Evolutionary conservation across 2,888 invertebrate genomes (phyloP), one percentile per base, ranked within the genome.

Genomic region (Machimus atricapillus): DNA sequence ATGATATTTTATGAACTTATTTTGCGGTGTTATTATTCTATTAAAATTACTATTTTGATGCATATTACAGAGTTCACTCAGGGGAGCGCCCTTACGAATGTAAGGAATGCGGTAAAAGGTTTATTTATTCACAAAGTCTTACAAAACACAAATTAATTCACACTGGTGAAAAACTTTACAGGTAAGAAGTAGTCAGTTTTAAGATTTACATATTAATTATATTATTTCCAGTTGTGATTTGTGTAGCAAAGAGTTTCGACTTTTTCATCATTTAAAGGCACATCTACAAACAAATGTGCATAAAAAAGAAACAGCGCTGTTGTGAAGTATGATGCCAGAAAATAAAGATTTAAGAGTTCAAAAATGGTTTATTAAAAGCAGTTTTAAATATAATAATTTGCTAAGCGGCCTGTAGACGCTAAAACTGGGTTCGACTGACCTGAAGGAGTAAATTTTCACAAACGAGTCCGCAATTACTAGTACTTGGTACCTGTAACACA

Each of bases 41-140:
- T 4, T 0, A 43, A 8, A 23, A 7, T 31, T 19, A 23, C 27
- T 46, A 73, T 76, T 66, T 52, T 12, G 9, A 19, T 66, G 2
- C 14, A n/a, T 31, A 37, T 83, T 83, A 14, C 40, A 88, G 88
- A 43, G 87, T 86, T n/a, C 88, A 88, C 74, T 87, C 87, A 14
- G 88, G 88, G 1, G 88, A 87, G 34, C 81, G 82, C 0, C 87
- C 87, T 7, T 88, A 86, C 46, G 74, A 86, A 8, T 88, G 88
- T n/a, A 78, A 86, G 43, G 66, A 83, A 7, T 88, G 88, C 19
- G 52, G 46, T 16, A 88, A 88, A 78, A 76, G 43, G n/a, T 88
- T 88, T 74, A 86, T 86, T 23, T 88, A 88, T 27, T 56, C 86
- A 9, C 82, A 86, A 19, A 87, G 87, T 31, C 58, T 88, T 4